Evolutionary conservation across 2,113 vertebrate genomes (phyloP).

Genomic region (Eclectus roratus): DNA sequence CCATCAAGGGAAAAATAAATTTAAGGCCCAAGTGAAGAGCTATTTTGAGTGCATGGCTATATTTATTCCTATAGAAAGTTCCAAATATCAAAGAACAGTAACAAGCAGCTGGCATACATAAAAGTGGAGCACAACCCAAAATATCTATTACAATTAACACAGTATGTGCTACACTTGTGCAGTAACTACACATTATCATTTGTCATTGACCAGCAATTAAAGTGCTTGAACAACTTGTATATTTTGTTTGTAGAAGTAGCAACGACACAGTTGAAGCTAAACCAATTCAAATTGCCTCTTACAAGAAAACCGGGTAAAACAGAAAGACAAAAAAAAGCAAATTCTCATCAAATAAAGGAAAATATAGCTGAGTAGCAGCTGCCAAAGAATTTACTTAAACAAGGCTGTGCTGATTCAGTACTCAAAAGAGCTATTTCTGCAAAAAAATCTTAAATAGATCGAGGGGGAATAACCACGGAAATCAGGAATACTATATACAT

Average conservation of each 20-base stretch:
- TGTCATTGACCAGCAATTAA: background rate
- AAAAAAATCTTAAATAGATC: background rate
- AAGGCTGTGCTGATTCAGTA: background rate
- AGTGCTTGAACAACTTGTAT: background rate
- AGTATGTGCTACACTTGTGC: background rate
- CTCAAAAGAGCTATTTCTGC: background rate
- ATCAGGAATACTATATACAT: background rate
- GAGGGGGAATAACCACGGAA: background rate
- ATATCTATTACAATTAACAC: background rate
- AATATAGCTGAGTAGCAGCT: background rate
- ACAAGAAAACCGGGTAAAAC: background rate
- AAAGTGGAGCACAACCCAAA: conserved; percentile 25
- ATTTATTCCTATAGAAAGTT: conserved; percentile 34
- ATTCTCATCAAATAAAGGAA: background rate
- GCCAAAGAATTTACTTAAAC: background rate
- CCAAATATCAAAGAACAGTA: background rate
- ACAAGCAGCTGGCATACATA: conserved; percentile 16
- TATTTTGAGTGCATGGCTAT: conserved; percentile 7
- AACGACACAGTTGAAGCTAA: background rate
- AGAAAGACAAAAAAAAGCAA: background rate
- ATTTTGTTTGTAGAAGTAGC: background rate
- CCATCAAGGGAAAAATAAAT: background rate
- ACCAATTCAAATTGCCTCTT: background rate
- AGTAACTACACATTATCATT: background rate
- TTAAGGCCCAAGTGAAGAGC: background rate